These are phyloP conservation scores for Tapirus terrestris DNA, from an alignment of 2,113 vertebrate genomes.

Conservation along the genomic window DNA sequence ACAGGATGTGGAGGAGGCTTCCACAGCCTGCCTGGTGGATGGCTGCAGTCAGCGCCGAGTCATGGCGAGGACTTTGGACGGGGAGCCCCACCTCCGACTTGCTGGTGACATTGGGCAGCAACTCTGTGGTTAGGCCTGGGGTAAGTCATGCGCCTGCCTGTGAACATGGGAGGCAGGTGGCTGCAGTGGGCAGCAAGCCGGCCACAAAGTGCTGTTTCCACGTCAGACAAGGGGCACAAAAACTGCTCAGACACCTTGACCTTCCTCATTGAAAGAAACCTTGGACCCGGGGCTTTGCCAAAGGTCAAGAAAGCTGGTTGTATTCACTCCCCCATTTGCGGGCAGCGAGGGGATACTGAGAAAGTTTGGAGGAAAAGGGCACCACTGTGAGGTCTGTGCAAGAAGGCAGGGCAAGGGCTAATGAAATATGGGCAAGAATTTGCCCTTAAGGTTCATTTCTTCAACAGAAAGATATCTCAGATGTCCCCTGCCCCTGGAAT, in stretches of 20 bases:
- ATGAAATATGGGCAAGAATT: background rate
- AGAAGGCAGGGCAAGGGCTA: background rate
- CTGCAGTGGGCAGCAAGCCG: accelerated
- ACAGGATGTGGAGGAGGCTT: constrained; percentile 47
- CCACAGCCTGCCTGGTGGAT: background rate
- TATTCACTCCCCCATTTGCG: no score
- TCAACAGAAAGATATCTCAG: background rate
- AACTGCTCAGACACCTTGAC: background rate
- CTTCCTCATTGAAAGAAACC: background rate
- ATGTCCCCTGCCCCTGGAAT: background rate
- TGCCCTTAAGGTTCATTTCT: background rate
- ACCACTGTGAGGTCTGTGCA: accelerated
- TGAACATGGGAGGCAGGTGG: accelerated
- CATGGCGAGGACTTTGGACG: background rate
- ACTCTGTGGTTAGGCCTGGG: background rate
- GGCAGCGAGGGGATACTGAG: background rate
- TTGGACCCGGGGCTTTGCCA: background rate
- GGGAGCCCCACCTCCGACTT: background rate
- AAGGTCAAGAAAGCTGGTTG: background rate
- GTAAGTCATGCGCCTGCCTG: background rate
- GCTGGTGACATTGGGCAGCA: background rate
- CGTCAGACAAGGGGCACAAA: accelerated
- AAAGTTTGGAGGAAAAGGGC: accelerated
- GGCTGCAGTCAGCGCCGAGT: accelerated
- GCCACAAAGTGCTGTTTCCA: background rate